These are phyloP conservation scores for Cyphomyrmex costatus DNA, from an alignment of 1,140 invertebrate species.

Conservation along the genomic window DNA sequence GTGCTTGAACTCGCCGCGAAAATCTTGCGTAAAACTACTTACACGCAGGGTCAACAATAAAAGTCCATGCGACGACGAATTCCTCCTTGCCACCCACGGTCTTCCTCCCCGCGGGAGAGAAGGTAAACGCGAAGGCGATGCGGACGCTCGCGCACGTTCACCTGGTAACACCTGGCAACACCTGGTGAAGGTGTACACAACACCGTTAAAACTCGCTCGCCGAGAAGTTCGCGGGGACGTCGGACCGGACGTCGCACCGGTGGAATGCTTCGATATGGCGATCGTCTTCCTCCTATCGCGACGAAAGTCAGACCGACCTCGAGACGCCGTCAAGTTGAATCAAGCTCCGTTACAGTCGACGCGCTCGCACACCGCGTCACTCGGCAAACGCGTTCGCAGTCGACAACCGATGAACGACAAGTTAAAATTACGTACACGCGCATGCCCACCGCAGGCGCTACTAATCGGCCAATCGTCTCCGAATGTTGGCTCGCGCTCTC, in stretches of 20 bases:
- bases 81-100: background rate
- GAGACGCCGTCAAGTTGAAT: no score
- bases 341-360: background rate
- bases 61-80: background rate
- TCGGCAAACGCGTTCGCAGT: no score
- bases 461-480: constrained; percentile 37
- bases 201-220: constrained; percentile 46
- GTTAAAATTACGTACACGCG: constrained; percentile 70
- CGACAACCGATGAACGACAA: constrained; percentile 49
- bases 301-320: background rate
- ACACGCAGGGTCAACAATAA: background rate
- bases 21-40: background rate
- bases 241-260: background rate
- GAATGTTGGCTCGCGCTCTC: background rate
- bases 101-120: background rate
- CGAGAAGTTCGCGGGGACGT: background rate
- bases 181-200: constrained; percentile 45
- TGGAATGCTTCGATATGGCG: background rate
- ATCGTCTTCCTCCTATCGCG: no score
- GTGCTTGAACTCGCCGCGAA: background rate
- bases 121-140: constrained; percentile 52
- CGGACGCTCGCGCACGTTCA: constrained; percentile 73
- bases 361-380: no score
- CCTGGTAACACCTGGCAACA: constrained; percentile 81
- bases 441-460: constrained; percentile 46